Evolutionary conservation across 2,113 vertebrate species (phyloP), one percentile per base, ranked within the genome.

Genomic region (Rallus limicola): DNA sequence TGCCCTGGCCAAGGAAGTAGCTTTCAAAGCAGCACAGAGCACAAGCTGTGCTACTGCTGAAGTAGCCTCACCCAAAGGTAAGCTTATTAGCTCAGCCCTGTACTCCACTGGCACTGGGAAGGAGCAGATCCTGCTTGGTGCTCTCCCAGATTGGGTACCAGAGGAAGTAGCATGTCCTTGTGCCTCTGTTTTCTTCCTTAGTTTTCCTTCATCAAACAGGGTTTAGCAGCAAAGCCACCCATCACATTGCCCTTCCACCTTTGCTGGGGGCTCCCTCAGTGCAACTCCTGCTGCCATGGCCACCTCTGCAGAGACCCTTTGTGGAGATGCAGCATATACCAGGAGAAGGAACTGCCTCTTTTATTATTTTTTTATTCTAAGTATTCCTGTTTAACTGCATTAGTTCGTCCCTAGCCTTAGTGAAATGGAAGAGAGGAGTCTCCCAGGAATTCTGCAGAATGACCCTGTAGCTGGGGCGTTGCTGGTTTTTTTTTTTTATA

Each of bases 161-260:
- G 56, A 25, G 13, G 26, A 5, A 0, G 3, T 2, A 56, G 33
- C 1, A 5, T 1, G 0, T 11, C 17, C 1, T 0, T 9, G 0
- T 26, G 17, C 13, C 44, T 46, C 40, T 67, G 46, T 4, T 25
- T 25, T 58, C 48, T 44, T 48, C 42, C 12, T 38, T 15, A 13
- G 7, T 6, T 48, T 36, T 15, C 3, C 18, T 58, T 11, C 34
- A 13, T 28, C 13, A 26, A 53, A 34, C 10, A 26, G 11, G 34
- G 29, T 7, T 16, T 6, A 34, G 46, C 24, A 33, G 18, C 1
- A 3, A 76, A 88, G 19, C 14, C 38, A 15, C 29, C 42, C 33
- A 3, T 16, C 1, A 19, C 40, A 19, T 31, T 6, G 2, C 36
- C 24, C 44, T 3, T 19, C 2, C 5, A 5, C 44, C 44, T 46